Base-by-base conservation (phyloP, 2,113 vertebrate species). In the Clarias macrocephalus region DNA sequence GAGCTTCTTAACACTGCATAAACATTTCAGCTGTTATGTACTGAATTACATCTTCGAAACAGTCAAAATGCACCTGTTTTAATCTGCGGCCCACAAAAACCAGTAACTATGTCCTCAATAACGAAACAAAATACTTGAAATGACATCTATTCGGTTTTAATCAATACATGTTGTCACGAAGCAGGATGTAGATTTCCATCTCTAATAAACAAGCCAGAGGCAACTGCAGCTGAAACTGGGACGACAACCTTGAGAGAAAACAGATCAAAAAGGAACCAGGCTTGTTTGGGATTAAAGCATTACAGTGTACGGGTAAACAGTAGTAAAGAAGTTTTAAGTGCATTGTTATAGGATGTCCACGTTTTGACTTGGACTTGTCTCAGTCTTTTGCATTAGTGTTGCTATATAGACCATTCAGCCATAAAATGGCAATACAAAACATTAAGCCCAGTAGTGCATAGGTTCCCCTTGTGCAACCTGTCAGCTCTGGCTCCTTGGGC, bases 1-100 rank as follows among this genome's bases (percentile, higher is more conserved):
- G 42, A 85, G 79, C 79, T 80, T 85, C 76, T 86, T 68, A 68
- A 70, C 75, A 56, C 62, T 54, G 85, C 75, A 68, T 66, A 86
- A 68, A 77, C 73, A 42, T 80, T 86, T 70, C 66, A 68, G 66
- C 33, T 56, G 60, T 86, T 48, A 68, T 48, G 23, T 56, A 33
- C 37, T 30, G 84, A 85, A 48, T 63, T 57, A n/a, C 56, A 84
- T 59, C 60, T 73, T 63, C 25, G 13, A 10, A 70, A 23, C 12
- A 56, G 62, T 57, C 13, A 80, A 70, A 57, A 0, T 33, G 48
- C 21, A 52, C 52, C 25, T 57, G 62, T 65, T 86, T 63, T 56
- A 33, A 19, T 86, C 28, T 25, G 15, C 4, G 30, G 21, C 19
- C 28, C 33, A 30, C 42, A 30, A 77, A 48, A 23, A 2, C 21